phyloP scores from a whole-genome alignment of 2,113 vertebrate genomes.

The Pangasianodon gigas region DNA sequence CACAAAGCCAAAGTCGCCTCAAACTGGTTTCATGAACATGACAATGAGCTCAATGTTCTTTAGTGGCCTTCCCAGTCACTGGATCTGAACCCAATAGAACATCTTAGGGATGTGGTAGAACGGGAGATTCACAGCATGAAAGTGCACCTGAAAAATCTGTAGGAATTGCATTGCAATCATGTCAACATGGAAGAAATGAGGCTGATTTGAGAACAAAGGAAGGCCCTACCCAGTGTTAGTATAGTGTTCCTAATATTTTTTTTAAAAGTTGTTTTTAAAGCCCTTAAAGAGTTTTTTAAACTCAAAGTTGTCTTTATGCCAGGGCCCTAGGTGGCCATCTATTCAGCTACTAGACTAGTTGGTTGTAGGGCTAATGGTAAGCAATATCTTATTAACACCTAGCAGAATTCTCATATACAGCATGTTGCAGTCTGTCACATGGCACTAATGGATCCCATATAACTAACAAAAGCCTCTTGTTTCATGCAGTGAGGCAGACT shows the following conservation, averaged over 20 bases:
- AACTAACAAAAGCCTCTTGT: constrained; percentile 17
- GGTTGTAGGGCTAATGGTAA: background rate
- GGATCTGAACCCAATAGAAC: background rate
- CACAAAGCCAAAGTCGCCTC: background rate
- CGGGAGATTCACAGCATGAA: background rate
- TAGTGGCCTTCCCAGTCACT: background rate
- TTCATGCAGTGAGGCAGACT: background rate
- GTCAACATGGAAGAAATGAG: background rate
- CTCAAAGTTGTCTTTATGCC: background rate
- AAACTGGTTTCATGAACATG: background rate
- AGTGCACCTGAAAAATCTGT: background rate
- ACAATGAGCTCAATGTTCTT: background rate
- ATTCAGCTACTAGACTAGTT: background rate
- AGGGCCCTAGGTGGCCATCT: background rate
- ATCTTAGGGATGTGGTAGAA: background rate
- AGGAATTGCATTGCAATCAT: background rate
- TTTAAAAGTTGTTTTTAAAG: background rate
- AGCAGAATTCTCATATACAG: background rate
- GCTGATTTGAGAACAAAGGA: background rate
- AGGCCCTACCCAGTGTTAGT: background rate
- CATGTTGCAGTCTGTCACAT: background rate
- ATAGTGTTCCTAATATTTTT: background rate
- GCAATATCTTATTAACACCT: background rate
- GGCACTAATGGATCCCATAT: background rate
- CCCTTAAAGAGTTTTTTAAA: background rate